phyloP scores from a whole-genome alignment of 2,113 vertebrate species.

The Raja brachyura region DNA sequence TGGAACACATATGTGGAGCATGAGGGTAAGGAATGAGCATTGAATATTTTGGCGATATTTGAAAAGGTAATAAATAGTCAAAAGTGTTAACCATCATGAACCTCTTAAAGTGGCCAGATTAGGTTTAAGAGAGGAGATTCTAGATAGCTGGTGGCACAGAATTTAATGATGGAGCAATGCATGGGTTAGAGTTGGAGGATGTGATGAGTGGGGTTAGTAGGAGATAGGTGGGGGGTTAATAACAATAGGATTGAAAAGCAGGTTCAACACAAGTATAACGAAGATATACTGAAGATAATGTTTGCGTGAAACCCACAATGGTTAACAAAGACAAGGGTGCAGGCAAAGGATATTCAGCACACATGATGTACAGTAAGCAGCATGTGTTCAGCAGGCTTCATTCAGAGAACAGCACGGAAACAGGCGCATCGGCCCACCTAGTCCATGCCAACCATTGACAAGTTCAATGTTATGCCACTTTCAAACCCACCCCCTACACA shows the following conservation, averaged over 20 bases:
- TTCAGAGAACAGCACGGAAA: no score
- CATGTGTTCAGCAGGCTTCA: background rate
- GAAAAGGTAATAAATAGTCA: background rate
- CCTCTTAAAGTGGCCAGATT: background rate
- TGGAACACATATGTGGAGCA: no score
- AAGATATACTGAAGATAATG: background rate
- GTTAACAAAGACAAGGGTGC: background rate
- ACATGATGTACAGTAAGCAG: background rate
- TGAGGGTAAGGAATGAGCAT: no score
- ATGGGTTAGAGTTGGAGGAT: background rate
- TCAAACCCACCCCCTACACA: no score
- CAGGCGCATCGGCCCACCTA: no score
- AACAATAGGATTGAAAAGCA: background rate
- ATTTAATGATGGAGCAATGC: background rate
- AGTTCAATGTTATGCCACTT: no score
- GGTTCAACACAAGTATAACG: background rate
- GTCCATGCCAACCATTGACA: no score
- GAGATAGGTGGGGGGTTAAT: background rate
- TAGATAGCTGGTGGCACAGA: background rate
- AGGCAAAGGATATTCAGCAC: background rate
- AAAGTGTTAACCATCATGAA: background rate
- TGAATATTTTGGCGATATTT: no score
- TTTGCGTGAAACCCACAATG: background rate
- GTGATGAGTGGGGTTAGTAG: background rate
- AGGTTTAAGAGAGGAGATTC: background rate